Percentiles rank a stretch among this genome's conserved stretches.
phyloP scores from a whole-genome alignment of 1,140 invertebrate species.

The Ceratosolen fusciceps region DNA sequence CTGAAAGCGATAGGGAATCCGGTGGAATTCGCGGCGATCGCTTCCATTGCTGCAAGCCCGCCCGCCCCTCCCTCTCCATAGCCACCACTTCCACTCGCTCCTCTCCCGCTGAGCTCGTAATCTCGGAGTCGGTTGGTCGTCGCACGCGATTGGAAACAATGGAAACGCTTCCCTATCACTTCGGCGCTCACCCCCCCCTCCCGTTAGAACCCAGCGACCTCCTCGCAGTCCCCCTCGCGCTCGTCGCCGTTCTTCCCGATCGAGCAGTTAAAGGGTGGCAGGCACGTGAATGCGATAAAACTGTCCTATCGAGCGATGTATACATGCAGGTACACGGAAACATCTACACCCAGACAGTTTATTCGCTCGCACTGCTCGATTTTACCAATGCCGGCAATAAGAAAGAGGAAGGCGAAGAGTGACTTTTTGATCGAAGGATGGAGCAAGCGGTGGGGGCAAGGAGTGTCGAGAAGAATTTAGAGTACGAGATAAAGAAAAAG shows the following conservation, averaged over 20 bases:
- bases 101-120: no score
- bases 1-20: constrained; percentile 53
- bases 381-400: no score
- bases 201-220: no score
- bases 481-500: no score
- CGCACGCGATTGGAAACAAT: constrained; percentile 56
- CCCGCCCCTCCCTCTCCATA: no score
- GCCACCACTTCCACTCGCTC: no score
- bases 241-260: neutral
- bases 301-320: constrained; percentile 49
- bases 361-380: neutral
- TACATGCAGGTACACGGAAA: neutral
- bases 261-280: constrained; percentile 45
- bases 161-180: constrained; percentile 24
- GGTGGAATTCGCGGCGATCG: constrained; percentile 53
- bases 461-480: neutral
- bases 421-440: no score
- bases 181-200: neutral
- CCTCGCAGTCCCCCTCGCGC: neutral
- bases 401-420: neutral
- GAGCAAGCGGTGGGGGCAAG: neutral
- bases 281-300: constrained; percentile 56
- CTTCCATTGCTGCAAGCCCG: constrained; percentile 35
- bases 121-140: constrained; percentile 42
- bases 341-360: neutral